Evolutionary conservation across 1,140 invertebrate species (phyloP), one percentile per base, ranked within the genome.

Genomic region (Neelides sp.): DNA sequence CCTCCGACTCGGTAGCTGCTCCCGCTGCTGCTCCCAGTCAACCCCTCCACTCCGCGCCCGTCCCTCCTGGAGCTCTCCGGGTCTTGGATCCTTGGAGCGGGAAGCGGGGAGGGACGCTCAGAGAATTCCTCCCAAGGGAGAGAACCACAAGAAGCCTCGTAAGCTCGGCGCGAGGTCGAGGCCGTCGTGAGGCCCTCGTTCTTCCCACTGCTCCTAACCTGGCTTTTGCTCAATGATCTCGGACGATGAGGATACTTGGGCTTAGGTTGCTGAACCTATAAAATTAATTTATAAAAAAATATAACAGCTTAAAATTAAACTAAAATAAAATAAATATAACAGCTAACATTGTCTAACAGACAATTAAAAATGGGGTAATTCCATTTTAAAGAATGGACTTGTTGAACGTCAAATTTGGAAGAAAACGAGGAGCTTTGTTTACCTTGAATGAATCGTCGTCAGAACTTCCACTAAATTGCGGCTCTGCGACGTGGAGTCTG

Each of bases 401-500:
- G 20, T 46, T 13, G 8, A 15, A 15, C 24, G 23, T 8, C 8
- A 48, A 10, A 19, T 24, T 37, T 42, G 24, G 19, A 23, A 12
- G 15, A 48, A 48, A 30, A 10, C 15, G 10, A 20, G 20, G 28
- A 15, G 28, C 12, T 39, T 17, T 32, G 13, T 20, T 72, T 52
- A 59, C 69, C 62, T 65, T 69, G 52, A 66, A 70, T 62, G 63
- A 73, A 59, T 86, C 82, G 55, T 83, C 81, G 58, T 85, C 83
- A 0, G 85, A 85, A 46, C 83, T 88, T 65, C 90, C 85, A 23
- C 71, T 70, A 34, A 60, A 63, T 64, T 86, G 87, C 64, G 86
- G 86, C 63, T 90, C 86, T 1, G 86, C 85, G 52, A 91, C 85
- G 63, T 88, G 82, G 52, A 92, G 74, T 51, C 77, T 75, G 4